A percentile compares a stretch with the other conserved stretches of the same genome.
Conservation (phyloP, 2,888 invertebrate genomes). For the Pyralis farinalis region DNA sequence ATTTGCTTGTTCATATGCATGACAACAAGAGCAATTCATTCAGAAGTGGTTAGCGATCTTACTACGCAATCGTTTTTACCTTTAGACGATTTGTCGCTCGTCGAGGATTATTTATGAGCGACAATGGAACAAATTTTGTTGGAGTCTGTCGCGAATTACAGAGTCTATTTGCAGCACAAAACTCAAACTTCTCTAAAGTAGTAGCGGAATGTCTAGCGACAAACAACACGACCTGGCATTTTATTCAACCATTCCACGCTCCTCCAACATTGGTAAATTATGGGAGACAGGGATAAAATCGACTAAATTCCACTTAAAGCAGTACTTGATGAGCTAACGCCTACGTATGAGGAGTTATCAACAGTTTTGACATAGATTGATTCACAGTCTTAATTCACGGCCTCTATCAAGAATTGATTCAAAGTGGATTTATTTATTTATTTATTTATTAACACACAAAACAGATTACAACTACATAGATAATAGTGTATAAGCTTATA, state of each 20-base stretch:
- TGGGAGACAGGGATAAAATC: slow-evolving; percentile 21
- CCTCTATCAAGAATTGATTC: slow-evolving; percentile 11
- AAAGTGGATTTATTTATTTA: too few relatives aligned
- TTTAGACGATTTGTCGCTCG: slow-evolving; percentile 9
- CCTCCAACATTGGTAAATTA: slow-evolving; percentile 20
- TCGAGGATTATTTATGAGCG: slow-evolving; percentile 10
- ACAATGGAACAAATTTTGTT: slow-evolving; percentile 17
- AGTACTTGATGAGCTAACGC: slow-evolving; percentile 15
- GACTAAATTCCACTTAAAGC: slow-evolving; percentile 18
- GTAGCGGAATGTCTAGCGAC: neutral
- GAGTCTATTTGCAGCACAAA: neutral
- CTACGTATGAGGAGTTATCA: slow-evolving; percentile 20
- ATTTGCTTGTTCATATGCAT: too few relatives aligned
- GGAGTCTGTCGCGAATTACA: slow-evolving; percentile 8
- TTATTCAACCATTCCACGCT: slow-evolving; percentile 18
- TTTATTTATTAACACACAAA: too few relatives aligned
- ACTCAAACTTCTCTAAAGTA: neutral
- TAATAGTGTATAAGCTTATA: too few relatives aligned
- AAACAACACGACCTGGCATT: slow-evolving; percentile 17
- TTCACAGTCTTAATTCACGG: slow-evolving; percentile 24
- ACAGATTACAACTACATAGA: too few relatives aligned
- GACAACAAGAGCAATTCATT: too few relatives aligned
- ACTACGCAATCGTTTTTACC: slow-evolving; percentile 4
- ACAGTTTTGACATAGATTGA: slow-evolving; percentile 21
- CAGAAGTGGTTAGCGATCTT: slow-evolving; percentile 4